Percentiles rank a stretch among this genome's conserved stretches.
Conservation (phyloP, 2,888 invertebrate genomes). For the Volucella zonaria region DNA sequence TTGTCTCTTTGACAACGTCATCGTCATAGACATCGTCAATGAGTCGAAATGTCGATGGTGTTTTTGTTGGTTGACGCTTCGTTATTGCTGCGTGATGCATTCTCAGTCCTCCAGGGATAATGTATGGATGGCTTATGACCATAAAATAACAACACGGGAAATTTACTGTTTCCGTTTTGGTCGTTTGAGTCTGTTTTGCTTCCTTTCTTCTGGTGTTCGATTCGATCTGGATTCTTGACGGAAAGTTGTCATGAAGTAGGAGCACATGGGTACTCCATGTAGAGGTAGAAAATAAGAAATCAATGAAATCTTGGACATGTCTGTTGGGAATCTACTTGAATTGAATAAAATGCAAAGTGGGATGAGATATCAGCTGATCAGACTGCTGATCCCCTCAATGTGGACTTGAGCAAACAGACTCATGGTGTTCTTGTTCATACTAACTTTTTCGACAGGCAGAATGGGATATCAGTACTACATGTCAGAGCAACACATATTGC, state of each 20-base stretch:
- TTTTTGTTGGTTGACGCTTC: conserved; percentile 35
- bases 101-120: conserved; percentile 67
- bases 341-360: not conserved
- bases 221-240: conserved; percentile 53
- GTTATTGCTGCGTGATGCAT: conserved; percentile 47
- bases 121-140: conserved; percentile 71
- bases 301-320: conserved; percentile 43
- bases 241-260: conserved; percentile 35
- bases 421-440: no score
- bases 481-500: no score
- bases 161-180: conserved; percentile 72
- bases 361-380: no score
- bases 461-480: no score
- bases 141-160: conserved; percentile 73
- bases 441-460: no score
- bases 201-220: conserved; percentile 14
- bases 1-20: conserved; percentile 40
- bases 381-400: no score
- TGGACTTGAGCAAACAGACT: no score
- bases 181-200: conserved; percentile 27
- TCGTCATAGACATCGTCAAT: conserved; percentile 42
- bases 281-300: conserved; percentile 60
- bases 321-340: not conserved
- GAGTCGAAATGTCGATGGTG: conserved; percentile 28
- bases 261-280: conserved; percentile 7